Evolutionary conservation across 2,888 invertebrate species (phyloP), one percentile per base, ranked within the genome.

Genomic region (Hipparchia sbordonii): DNA sequence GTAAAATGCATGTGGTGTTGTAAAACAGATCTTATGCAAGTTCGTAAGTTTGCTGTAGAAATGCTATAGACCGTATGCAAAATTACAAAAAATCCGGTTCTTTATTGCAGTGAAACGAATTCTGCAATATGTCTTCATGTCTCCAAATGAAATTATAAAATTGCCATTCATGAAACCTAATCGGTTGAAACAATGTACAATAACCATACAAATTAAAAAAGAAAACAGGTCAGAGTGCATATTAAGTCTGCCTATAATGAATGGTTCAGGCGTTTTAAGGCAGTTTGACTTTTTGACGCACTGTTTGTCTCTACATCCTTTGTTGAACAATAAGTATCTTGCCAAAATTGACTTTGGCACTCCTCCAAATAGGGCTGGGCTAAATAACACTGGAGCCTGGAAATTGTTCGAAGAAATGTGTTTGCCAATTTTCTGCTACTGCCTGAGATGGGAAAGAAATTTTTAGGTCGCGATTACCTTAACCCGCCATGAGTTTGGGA

Each of bases 311-410:
- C 46, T 12, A 57, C 45, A 73, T 73, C 73, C 75, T 70, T 72
- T 68, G 60, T 73, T 75, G 73, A 70, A 63, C 65, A 71, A 61
- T 69, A 72, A 73, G 62, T 67, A 63, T 70, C 67, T 73, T 76
- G 78, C 76, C 77, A 77, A 76, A 74, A 76, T 75, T 72, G 65
- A 57, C 72, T 72, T 77, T 77, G 77, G 78, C 78, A 72, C 70
- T 6, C 8, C 60, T 71, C 75, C 78, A 78, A 39, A 75, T 74
- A 77, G 73, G 67, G 72, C 46, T 56, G 65, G 63, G 73, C 67
- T 76, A 75, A 75, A 77, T 77, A 76, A 75, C 72, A 67, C 70
- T 71, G 72, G 74, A 75, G 62, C 54, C 71, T 75, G 70, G 72
- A 70, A 70, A 63, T 60, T 10, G 54, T 72, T 72, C 54, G 57